Percentiles rank a stretch among this genome's conserved stretches.
phyloP scores from a whole-genome alignment of 2,797 vertebrate genomes.

The Rhadinocentrus ornatus region DNA sequence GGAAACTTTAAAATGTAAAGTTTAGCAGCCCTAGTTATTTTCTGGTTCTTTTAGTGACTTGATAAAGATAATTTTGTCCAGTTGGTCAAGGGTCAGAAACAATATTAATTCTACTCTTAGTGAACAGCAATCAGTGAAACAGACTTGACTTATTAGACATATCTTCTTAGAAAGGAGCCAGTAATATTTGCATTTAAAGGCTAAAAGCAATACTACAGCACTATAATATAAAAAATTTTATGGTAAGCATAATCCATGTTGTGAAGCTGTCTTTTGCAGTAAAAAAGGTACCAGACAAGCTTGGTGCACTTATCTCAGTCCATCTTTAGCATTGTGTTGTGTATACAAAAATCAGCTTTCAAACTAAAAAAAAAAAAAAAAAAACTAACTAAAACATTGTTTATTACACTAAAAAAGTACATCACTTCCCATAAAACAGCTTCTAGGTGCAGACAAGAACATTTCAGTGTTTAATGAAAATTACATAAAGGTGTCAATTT shows the following conservation, averaged over 20 bases:
- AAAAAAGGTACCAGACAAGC: not conserved
- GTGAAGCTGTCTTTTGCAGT: not conserved
- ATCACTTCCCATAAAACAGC: not conserved
- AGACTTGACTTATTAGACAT: no score
- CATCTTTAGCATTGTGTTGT: not conserved
- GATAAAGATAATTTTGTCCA: not conserved
- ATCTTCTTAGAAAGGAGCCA: not conserved
- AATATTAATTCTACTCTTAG: not conserved
- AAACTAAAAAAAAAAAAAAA: no score
- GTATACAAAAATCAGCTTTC: not conserved
- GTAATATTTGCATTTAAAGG: not conserved
- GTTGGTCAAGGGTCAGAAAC: not conserved
- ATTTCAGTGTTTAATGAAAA: not conserved
- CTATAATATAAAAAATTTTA: not conserved
- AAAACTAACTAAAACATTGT: not conserved
- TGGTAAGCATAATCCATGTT: no score
- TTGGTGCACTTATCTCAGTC: not conserved
- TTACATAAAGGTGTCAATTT: not conserved
- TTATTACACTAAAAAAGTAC: not conserved
- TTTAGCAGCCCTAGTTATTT: not conserved
- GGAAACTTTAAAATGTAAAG: not conserved
- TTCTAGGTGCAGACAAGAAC: not conserved
- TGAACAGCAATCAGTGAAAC: not conserved
- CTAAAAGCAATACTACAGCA: not conserved
- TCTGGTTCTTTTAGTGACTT: slow-evolving; percentile 4